Evolutionary conservation across 1,140 invertebrate genomes (phyloP).

Genomic region (Pristionchus pacificus): DNA sequence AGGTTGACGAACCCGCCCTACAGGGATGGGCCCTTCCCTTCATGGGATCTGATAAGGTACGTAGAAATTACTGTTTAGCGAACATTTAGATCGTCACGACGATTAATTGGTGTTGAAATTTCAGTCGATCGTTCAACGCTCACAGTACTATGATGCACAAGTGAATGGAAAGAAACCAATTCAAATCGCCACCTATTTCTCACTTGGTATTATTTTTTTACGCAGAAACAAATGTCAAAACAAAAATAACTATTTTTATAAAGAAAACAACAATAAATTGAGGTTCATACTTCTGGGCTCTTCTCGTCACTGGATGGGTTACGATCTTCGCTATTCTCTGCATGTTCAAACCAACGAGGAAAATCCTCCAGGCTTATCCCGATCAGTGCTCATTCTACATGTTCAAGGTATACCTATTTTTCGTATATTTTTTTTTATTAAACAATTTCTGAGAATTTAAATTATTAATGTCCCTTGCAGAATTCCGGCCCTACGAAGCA

Average conservation of each 20-base stretch:
- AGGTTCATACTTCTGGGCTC: slow-evolving; percentile 53
- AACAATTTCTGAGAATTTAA: background rate
- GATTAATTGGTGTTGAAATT: too few relatives aligned
- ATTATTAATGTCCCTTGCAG: background rate
- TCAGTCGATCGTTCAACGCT: slow-evolving; percentile 72
- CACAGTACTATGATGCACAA: slow-evolving; percentile 72
- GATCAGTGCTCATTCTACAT: slow-evolving; percentile 46
- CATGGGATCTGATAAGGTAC: slow-evolving; percentile 69
- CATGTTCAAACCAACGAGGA: slow-evolving; percentile 62
- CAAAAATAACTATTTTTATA: too few relatives aligned
- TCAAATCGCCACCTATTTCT: slow-evolving; percentile 34
- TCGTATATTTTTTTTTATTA: slow-evolving; percentile 8
- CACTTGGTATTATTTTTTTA: slow-evolving; percentile 6
- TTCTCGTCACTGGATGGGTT: slow-evolving; percentile 64
- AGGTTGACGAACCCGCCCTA: slow-evolving; percentile 61
- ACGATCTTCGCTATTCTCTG: slow-evolving; percentile 68
- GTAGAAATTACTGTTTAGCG: too few relatives aligned
- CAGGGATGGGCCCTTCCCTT: slow-evolving; percentile 74
- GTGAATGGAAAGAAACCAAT: slow-evolving; percentile 69
- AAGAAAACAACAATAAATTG: too few relatives aligned
- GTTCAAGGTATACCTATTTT: slow-evolving; percentile 37
- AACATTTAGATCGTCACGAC: too few relatives aligned
- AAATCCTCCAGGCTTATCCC: slow-evolving; percentile 49
- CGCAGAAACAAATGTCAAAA: too few relatives aligned
- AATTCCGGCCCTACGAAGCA: slow-evolving; percentile 45